A percentile compares a stretch with the other conserved stretches of the same genome.
Evolutionary conservation across 2,113 vertebrate species (phyloP).

Genomic region (Dinomys branickii): DNA sequence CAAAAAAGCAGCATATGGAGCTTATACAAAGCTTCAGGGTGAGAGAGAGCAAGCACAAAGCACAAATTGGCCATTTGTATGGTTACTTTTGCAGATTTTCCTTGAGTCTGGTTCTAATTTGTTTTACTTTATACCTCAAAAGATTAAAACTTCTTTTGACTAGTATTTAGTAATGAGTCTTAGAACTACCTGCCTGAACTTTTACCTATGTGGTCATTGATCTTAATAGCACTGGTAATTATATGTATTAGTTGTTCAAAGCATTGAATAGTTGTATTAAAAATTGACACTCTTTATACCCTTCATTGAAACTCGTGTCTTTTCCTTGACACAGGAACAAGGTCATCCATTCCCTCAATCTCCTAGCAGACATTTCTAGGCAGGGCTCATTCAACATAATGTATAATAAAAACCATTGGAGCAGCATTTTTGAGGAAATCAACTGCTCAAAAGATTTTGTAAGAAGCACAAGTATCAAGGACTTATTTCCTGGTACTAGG

Average conservation of each 20-base stretch:
- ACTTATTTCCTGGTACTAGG: conserved; percentile 20
- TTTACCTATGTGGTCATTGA: neutral
- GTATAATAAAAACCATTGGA: neutral
- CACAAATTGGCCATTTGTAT: neutral
- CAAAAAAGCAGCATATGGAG: neutral
- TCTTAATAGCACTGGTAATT: neutral
- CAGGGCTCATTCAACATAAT: neutral
- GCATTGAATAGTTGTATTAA: neutral
- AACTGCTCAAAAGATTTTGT: neutral
- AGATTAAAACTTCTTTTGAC: neutral
- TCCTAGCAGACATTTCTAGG: neutral
- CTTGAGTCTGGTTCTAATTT: neutral
- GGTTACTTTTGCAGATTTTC: neutral
- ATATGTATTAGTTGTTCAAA: neutral
- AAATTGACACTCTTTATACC: neutral
- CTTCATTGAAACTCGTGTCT: neutral
- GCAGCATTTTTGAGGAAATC: neutral
- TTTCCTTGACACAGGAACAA: neutral
- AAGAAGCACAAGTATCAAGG: neutral
- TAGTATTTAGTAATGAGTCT: neutral
- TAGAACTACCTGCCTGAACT: neutral
- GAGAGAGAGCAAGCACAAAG: neutral
- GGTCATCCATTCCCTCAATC: neutral
- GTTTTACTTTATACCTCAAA: neutral
- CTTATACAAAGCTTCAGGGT: neutral